A percentile compares a stretch with the other conserved stretches of the same genome.
These are phyloP conservation scores for Linurgus olivaceus DNA, from an alignment of 2,797 vertebrate genomes.

Conservation along the genomic window DNA sequence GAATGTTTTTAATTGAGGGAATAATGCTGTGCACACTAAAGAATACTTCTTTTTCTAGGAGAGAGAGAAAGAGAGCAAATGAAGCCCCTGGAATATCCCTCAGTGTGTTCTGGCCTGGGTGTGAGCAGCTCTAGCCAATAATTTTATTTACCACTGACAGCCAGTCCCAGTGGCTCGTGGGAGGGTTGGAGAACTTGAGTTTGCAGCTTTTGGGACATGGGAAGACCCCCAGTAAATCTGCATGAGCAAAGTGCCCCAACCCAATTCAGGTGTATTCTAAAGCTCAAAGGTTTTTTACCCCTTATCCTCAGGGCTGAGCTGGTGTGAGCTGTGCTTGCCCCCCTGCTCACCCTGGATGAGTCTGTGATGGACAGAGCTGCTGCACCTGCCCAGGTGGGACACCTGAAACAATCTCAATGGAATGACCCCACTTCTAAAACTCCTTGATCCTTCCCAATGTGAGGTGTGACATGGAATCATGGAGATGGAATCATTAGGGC, in stretches of 20 bases:
- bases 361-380: too few species aligned
- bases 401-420: not conserved
- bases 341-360: fast-evolving
- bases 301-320: not conserved
- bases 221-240: not conserved
- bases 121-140: not conserved
- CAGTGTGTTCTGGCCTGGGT: not conserved
- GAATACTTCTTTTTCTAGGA: not conserved
- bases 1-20: constrained; percentile 18
- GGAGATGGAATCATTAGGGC: not conserved
- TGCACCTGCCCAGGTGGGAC: fast-evolving
- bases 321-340: not conserved
- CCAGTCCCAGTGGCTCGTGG: not conserved
- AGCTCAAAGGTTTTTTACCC: not conserved
- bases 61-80: not conserved
- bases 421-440: fast-evolving
- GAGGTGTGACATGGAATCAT: not conserved
- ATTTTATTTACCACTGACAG: not conserved
- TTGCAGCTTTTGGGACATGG: not conserved
- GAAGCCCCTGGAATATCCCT: not conserved
- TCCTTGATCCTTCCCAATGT: fast-evolving
- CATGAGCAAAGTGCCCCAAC: not conserved
- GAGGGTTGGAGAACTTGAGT: not conserved
- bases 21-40: not conserved
- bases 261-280: not conserved